phyloP scores from a whole-genome alignment of 2,113 vertebrate genomes.

The Vidua macroura region DNA sequence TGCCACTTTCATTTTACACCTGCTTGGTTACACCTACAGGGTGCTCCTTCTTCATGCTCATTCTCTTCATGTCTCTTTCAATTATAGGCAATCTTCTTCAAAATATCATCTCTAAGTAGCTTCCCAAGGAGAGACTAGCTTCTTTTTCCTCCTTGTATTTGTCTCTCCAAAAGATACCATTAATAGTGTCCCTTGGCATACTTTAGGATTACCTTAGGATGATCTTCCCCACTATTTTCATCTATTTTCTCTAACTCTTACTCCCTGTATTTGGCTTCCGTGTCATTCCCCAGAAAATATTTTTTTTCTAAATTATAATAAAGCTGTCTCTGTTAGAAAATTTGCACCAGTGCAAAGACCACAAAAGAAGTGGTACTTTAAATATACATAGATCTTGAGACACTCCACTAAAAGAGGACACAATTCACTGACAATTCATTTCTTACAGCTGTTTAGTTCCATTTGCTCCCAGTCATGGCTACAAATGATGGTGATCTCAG shows the following conservation, averaged over 20 bases:
- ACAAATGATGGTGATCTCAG: neutral
- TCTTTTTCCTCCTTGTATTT: neutral
- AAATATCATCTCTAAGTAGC: neutral
- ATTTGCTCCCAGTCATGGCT: neutral
- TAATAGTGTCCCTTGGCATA: neutral
- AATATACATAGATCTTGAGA: neutral
- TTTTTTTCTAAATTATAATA: neutral
- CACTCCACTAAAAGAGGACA: neutral
- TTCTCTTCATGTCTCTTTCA: neutral
- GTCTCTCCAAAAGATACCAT: neutral
- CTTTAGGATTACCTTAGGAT: neutral
- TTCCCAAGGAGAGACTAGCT: neutral
- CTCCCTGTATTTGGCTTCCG: neutral
- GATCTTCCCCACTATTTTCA: neutral
- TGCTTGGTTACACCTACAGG: neutral
- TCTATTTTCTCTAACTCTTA: neutral
- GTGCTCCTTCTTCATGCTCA: neutral
- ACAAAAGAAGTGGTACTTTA: neutral
- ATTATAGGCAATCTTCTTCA: neutral
- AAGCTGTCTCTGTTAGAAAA: neutral
- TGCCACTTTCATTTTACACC: neutral
- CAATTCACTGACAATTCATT: neutral
- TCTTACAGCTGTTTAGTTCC: neutral
- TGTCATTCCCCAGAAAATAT: neutral
- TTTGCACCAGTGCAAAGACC: neutral